phyloP scores from a whole-genome alignment of 23 tunicate species.

The Clavelina lepadiformis region DNA sequence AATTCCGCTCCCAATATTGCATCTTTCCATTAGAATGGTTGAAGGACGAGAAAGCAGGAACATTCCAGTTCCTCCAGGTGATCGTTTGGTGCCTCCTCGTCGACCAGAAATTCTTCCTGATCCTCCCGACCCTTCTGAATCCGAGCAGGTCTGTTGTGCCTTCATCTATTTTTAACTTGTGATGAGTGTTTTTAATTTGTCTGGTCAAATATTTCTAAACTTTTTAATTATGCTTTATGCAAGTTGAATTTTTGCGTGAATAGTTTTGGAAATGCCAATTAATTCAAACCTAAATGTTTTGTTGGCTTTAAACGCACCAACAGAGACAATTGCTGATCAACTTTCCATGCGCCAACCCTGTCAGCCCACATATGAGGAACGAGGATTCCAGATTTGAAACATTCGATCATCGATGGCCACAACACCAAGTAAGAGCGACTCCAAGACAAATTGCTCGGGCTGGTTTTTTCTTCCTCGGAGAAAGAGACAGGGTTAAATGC shows the following conservation, averaged over 20 bases:
- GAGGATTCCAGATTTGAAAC: conserved; percentile 37
- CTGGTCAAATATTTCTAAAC: too few species aligned
- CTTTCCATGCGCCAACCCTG: conserved; percentile 58
- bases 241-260: too few species aligned
- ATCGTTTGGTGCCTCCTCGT: conserved; percentile 23
- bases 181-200: too few species aligned
- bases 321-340: conserved; percentile 27
- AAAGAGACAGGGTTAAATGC: conserved; percentile 56
- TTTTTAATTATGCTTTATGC: too few species aligned
- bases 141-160: conserved; percentile 15
- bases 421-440: conserved; percentile 34
- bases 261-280: too few species aligned
- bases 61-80: conserved; percentile 22
- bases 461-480: conserved; percentile 73
- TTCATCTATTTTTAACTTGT: not conserved
- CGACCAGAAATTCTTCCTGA: conserved; percentile 24
- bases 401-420: conserved; percentile 54
- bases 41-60: conserved; percentile 18
- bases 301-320: too few species aligned
- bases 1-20: too few species aligned
- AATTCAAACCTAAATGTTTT: too few species aligned
- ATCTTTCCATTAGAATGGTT: conserved; percentile 22
- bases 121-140: conserved; percentile 43
- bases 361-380: conserved; percentile 62
- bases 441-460: conserved; percentile 64